A percentile compares a stretch with the other conserved stretches of the same genome.
Evolutionary conservation across 1,140 invertebrate species (phyloP).

Genomic region (Delia radicum): DNA sequence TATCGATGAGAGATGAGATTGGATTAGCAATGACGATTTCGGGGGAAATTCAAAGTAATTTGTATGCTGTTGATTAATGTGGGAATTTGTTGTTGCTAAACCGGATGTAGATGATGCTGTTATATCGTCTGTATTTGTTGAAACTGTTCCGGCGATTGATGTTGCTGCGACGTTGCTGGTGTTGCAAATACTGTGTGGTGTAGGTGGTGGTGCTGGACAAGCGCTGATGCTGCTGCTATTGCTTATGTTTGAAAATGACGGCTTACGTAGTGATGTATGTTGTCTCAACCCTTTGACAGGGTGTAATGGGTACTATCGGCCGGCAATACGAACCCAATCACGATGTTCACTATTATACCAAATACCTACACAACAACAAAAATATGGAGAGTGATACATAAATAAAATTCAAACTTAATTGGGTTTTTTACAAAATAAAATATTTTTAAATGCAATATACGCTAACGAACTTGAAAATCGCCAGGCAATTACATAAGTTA

Average conservation of each 20-base stretch:
- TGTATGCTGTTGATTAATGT: slow-evolving; percentile 44
- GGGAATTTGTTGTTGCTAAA: slow-evolving; percentile 29
- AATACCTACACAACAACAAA: slow-evolving; percentile 43
- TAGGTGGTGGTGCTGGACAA: slow-evolving; percentile 51
- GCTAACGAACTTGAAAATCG: not conserved
- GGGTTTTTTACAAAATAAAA: not conserved
- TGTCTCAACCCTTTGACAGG: slow-evolving; percentile 55
- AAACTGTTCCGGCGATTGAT: not conserved
- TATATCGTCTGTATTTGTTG: not conserved
- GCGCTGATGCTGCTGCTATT: slow-evolving; percentile 52
- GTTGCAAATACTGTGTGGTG: slow-evolving; percentile 37
- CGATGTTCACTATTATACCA: slow-evolving; percentile 56
- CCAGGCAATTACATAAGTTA: not conserved
- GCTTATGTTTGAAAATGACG: slow-evolving; percentile 50
- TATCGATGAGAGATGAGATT: slow-evolving; percentile 30
- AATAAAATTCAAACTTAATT: slow-evolving; percentile 3
- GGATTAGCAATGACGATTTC: slow-evolving; percentile 28
- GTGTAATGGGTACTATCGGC: slow-evolving; percentile 57
- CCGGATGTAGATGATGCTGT: not conserved
- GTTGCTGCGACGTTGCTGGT: not conserved
- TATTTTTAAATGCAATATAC: too few relatives aligned
- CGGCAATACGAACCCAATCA: slow-evolving; percentile 56
- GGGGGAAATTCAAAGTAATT: slow-evolving; percentile 51
- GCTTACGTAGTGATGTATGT: slow-evolving; percentile 54
- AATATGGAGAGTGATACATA: not conserved